These are phyloP conservation scores for Phymorhynchus buccinoides DNA, from an alignment of 1,140 invertebrate species.

Conservation along the genomic window DNA sequence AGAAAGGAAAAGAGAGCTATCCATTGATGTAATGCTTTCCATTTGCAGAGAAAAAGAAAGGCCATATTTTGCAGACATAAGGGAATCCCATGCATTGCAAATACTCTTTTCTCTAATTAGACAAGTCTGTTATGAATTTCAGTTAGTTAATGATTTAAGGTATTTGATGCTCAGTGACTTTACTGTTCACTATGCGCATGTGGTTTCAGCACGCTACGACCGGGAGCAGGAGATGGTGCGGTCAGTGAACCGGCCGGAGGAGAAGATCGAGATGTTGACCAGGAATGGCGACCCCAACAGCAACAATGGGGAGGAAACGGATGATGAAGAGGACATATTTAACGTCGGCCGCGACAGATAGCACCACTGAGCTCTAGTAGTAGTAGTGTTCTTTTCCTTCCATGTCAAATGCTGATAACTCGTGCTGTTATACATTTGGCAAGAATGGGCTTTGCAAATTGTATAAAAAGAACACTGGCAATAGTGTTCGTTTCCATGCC, in stretches of 20 bases:
- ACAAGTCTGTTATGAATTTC: too few relatives aligned
- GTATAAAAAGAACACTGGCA: not conserved
- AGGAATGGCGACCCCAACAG: slow-evolving; percentile 48
- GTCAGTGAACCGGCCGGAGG: slow-evolving; percentile 31
- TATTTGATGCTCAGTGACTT: too few relatives aligned
- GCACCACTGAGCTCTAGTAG: not conserved
- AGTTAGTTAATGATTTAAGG: too few relatives aligned
- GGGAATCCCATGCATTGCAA: too few relatives aligned
- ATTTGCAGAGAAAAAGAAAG: too few relatives aligned
- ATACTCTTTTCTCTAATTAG: too few relatives aligned
- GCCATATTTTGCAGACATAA: too few relatives aligned
- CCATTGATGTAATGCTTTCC: too few relatives aligned
- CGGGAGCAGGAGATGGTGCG: slow-evolving; percentile 18
- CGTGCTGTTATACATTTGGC: not conserved
- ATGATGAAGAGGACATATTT: slow-evolving; percentile 60
- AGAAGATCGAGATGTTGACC: slow-evolving; percentile 60
- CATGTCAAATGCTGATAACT: not conserved
- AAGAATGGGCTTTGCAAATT: not conserved
- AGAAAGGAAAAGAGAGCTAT: too few relatives aligned
- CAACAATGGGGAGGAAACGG: slow-evolving; percentile 54
- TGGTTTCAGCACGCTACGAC: not conserved
- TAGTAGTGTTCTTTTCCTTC: not conserved
- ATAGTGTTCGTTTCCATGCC: not conserved
- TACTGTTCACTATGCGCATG: too few relatives aligned
- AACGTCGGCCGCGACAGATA: slow-evolving; percentile 58